Evolutionary conservation across 1,140 invertebrate genomes (phyloP).

Genomic region (Drosophila equinoxialis): DNA sequence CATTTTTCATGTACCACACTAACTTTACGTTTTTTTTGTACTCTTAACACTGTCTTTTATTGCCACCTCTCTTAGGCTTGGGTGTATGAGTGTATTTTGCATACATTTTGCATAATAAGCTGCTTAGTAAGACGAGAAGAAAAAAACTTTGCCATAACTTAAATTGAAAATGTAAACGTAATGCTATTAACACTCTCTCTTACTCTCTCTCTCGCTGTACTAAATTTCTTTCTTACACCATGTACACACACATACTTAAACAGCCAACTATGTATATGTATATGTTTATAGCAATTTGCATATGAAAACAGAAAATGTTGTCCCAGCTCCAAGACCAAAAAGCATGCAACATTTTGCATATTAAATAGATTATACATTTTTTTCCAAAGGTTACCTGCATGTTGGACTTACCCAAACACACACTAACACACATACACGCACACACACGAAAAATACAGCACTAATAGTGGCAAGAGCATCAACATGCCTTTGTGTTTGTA

Average conservation of each 20-base stretch:
- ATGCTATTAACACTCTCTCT: slow-evolving; percentile 60
- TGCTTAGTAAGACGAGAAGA: slow-evolving; percentile 29
- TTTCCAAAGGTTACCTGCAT: slow-evolving; percentile 58
- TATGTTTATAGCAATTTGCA: slow-evolving; percentile 54
- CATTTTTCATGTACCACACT: not conserved
- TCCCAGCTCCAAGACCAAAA: slow-evolving; percentile 7
- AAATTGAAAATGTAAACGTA: slow-evolving; percentile 62
- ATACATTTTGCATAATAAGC: slow-evolving; percentile 64
- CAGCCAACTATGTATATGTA: slow-evolving; percentile 3
- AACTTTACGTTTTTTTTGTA: not conserved
- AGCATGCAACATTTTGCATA: slow-evolving; percentile 72
- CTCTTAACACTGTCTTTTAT: slow-evolving; percentile 2
- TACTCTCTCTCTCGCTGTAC: not conserved
- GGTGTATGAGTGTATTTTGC: slow-evolving; percentile 30
- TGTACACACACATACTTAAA: slow-evolving; percentile 10
- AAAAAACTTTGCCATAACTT: slow-evolving; percentile 61
- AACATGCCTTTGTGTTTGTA: slow-evolving; percentile 42
- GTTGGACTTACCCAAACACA: slow-evolving; percentile 22
- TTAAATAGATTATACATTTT: slow-evolving; percentile 58
- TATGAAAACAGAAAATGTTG: slow-evolving; percentile 48
- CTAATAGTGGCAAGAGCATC: slow-evolving; percentile 17
- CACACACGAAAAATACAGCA: slow-evolving; percentile 1
- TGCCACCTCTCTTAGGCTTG: slow-evolving; percentile 18
- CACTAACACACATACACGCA: slow-evolving; percentile 3
- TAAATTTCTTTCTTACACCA: slow-evolving; percentile 13